These are phyloP conservation scores for Crepidodera aurea DNA, from an alignment of 2,888 invertebrate genomes.

Conservation along the genomic window DNA sequence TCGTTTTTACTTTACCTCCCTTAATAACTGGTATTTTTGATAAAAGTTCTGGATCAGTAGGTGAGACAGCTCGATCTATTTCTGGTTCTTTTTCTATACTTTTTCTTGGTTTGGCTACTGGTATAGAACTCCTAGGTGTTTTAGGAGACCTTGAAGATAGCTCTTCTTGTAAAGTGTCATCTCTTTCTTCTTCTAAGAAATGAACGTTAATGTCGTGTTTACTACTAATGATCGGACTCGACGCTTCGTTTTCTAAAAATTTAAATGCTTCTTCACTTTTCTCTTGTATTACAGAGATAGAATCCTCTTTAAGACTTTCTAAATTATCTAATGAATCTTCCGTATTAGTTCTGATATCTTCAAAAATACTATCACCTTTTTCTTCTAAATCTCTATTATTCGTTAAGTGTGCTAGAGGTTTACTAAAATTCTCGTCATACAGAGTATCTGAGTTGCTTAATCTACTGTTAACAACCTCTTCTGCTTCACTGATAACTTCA, in stretches of 20 bases:
- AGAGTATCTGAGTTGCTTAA: conserved; percentile 32
- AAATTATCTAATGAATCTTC: conserved; percentile 59
- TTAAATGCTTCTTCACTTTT: conserved; percentile 60
- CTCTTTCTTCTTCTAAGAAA: conserved; percentile 45
- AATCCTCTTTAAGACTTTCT: conserved; percentile 57
- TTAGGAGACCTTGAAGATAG: conserved; percentile 39
- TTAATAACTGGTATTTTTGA: conserved; percentile 60
- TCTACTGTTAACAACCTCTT: conserved; percentile 56
- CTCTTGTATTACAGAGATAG: conserved; percentile 53
- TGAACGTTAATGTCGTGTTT: conserved; percentile 36
- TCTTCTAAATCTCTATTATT: conserved; percentile 56
- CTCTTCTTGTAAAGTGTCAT: conserved; percentile 35
- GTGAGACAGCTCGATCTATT: conserved; percentile 45
- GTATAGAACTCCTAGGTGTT: conserved; percentile 52
- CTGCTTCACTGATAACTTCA: conserved; percentile 56
- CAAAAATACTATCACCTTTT: conserved; percentile 53
- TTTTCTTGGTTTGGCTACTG: conserved; percentile 53
- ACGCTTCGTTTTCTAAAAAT: conserved; percentile 59
- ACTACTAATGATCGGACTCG: conserved; percentile 42
- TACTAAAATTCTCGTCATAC: conserved; percentile 32
- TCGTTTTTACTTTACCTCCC: conserved; percentile 62
- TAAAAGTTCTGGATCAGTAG: conserved; percentile 54
- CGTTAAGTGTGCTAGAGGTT: conserved; percentile 47
- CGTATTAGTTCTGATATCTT: conserved; percentile 56
- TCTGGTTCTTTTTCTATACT: conserved; percentile 50